Evolutionary conservation across 2,888 invertebrate species (phyloP).

Genomic region (Eristalis intricaria): DNA sequence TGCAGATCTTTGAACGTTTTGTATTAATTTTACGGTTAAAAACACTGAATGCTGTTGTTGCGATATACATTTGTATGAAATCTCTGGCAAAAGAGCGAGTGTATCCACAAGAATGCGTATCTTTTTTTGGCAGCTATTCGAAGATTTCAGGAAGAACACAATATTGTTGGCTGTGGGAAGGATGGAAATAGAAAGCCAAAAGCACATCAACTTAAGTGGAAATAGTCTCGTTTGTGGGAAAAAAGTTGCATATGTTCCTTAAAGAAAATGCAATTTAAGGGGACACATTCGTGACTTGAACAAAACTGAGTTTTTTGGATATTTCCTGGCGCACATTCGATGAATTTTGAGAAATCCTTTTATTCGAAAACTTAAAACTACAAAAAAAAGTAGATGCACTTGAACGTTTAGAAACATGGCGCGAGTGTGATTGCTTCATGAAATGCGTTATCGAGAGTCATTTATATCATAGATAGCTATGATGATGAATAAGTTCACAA

Average conservation of each 20-base stretch:
- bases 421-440: too few relatives aligned
- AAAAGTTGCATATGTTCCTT: not conserved
- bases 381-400: too few relatives aligned
- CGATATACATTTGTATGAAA: constrained; percentile 10
- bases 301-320: too few relatives aligned
- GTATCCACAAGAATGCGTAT: not conserved
- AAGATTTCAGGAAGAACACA: constrained; percentile 20
- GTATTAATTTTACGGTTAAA: not conserved
- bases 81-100: not conserved
- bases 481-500: too few relatives aligned
- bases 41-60: not conserved
- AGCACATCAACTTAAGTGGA: not conserved
- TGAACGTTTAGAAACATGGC: too few relatives aligned
- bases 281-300: not conserved
- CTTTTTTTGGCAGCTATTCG: constrained; percentile 27
- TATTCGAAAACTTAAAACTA: too few relatives aligned
- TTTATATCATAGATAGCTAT: too few relatives aligned
- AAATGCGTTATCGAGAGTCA: too few relatives aligned
- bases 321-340: too few relatives aligned
- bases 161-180: not conserved
- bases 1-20: not conserved
- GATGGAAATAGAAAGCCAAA: not conserved
- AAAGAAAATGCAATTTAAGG: not conserved
- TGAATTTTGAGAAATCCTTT: too few relatives aligned
- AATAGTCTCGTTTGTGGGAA: not conserved